A percentile compares a stretch with the other conserved stretches of the same genome.
Evolutionary conservation across 1,140 invertebrate genomes (phyloP).

Genomic region (Drosophila kanapiae): DNA sequence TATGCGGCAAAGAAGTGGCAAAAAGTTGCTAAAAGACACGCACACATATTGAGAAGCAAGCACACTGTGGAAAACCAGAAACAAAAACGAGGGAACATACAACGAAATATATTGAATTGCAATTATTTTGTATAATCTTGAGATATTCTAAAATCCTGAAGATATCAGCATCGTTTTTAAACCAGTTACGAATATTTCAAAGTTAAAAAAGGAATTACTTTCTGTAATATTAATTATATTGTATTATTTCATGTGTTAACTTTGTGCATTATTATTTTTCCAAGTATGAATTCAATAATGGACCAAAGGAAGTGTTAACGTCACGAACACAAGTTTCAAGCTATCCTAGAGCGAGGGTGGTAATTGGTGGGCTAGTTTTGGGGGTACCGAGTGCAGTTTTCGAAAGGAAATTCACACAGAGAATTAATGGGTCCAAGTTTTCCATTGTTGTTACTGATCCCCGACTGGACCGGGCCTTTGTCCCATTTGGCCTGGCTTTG

Average conservation of each 20-base stretch:
- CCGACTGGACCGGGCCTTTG: constrained; percentile 10
- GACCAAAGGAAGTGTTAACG: constrained; percentile 11
- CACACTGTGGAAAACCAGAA: constrained; percentile 7
- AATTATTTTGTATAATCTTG: not conserved
- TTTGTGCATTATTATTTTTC: not conserved
- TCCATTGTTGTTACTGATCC: constrained; percentile 15
- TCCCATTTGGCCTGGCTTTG: constrained; percentile 30
- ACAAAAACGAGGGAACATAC: not conserved
- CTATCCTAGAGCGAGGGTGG: not conserved
- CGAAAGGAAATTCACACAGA: constrained; percentile 55
- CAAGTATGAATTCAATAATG: not conserved
- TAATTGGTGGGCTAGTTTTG: constrained; percentile 18
- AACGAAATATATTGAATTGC: no score
- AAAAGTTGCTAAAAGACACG: constrained; percentile 55
- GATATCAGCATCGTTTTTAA: not conserved
- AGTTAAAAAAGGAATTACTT: no score
- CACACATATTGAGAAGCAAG: constrained; percentile 22
- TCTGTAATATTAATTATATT: not conserved
- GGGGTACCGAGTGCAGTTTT: constrained; percentile 53
- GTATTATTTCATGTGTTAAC: not conserved
- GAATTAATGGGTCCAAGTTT: constrained; percentile 51
- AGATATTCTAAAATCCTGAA: no score
- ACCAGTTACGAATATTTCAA: not conserved
- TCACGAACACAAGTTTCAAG: constrained; percentile 36
- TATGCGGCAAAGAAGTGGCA: constrained; percentile 73